Evolutionary conservation across 2,888 invertebrate genomes (phyloP).

Genomic region (Phoenoteleia sp.): DNA sequence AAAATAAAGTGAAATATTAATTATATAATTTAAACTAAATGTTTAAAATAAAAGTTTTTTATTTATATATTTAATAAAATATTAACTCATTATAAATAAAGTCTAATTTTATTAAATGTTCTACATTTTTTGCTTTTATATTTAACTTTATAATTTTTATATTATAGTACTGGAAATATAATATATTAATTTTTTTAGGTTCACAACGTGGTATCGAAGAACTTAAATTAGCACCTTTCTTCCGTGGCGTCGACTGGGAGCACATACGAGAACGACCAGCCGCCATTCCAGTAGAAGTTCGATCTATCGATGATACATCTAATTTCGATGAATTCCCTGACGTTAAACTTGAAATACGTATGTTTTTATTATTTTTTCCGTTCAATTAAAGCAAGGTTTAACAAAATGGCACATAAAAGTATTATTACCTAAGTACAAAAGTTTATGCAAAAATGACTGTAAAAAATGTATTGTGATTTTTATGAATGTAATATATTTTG

Average conservation of each 20-base stretch:
- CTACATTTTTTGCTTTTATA: too few relatives aligned
- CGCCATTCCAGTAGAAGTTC: constrained; percentile 98
- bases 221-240: constrained; percentile 97
- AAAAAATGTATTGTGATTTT: too few relatives aligned
- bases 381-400: too few relatives aligned
- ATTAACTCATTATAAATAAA: too few relatives aligned
- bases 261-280: constrained; percentile 99
- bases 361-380: constrained; percentile 87
- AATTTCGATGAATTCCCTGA: constrained; percentile 99
- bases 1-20: neutral
- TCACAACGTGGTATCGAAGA: constrained; percentile 97
- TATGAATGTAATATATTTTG: too few relatives aligned
- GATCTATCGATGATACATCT: constrained; percentile 99
- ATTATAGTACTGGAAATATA: too few relatives aligned
- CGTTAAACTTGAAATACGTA: constrained; percentile 99
- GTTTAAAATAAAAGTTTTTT: too few relatives aligned
- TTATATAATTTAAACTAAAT: neutral
- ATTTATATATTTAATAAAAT: too few relatives aligned
- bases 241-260: constrained; percentile 99
- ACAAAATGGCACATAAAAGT: too few relatives aligned
- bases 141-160: too few relatives aligned
- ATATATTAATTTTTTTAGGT: constrained; percentile 88
- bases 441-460: too few relatives aligned
- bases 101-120: neutral
- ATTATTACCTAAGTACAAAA: too few relatives aligned